phyloP scores from a whole-genome alignment of 2,113 vertebrate species.

The Xiphophorus maculatus region DNA sequence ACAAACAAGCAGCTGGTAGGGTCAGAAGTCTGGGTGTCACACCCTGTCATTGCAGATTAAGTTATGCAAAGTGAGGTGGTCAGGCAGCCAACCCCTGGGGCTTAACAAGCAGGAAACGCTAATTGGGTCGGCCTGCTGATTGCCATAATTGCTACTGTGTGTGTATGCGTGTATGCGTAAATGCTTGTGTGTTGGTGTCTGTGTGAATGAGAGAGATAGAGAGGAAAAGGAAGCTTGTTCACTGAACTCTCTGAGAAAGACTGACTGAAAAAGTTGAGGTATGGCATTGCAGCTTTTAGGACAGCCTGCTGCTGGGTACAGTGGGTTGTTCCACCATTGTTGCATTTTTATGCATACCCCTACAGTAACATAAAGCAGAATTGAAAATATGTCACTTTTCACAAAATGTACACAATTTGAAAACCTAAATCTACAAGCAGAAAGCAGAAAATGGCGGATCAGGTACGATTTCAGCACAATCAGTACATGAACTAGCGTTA shows the following conservation, averaged over 20 bases:
- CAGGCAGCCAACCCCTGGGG: constrained; percentile 84
- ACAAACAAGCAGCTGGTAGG: constrained; percentile 74
- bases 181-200: constrained; percentile 43
- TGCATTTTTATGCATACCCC: no score
- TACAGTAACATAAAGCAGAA: no score
- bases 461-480: no score
- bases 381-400: no score
- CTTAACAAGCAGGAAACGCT: constrained; percentile 91
- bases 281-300: constrained; percentile 50
- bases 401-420: no score
- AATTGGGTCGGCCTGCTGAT: constrained; percentile 99
- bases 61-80: constrained; percentile 92
- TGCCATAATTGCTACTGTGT: constrained; percentile 98
- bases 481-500: no score
- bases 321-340: no score
- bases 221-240: constrained; percentile 7
- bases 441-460: no score
- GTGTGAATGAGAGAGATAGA: constrained; percentile 14
- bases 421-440: no score
- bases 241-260: background rate
- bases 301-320: constrained; percentile 20
- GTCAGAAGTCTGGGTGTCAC: constrained; percentile 91
- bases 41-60: constrained; percentile 98
- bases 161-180: constrained; percentile 57
- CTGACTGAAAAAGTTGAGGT: constrained; percentile 57